Evolutionary conservation across 2,797 vertebrate genomes (phyloP), one percentile per base, ranked within the genome.

Genomic region (Spea hammondii): DNA sequence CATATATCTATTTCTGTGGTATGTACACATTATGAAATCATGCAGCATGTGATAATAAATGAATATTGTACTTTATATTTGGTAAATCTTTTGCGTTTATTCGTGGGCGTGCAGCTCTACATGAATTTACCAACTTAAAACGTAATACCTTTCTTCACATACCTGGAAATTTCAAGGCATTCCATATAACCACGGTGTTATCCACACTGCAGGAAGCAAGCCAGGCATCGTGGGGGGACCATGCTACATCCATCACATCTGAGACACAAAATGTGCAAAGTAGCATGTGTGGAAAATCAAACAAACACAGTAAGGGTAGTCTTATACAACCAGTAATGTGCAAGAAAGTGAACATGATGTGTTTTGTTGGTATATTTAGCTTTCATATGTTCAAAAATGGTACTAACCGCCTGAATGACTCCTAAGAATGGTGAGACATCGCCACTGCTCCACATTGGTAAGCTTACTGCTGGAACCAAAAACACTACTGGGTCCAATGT

Each of bases 181-280:
- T 99, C 98, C 98, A 99, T 88, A 99, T 98, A 84, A 99, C 96
- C 3, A 99, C 95, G 62, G 98, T 99, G 89, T 99, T 99, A 88
- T 99, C 98, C 59, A 99, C 96, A 57, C 98, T 99, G 90, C 98
- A 99, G 55, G 98, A 98, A 6, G 98, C 97, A 72, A 99, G 87
- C 98, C 97, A 99, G 74, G 96, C 92, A 4, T 99, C 98, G 1
- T 98, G 97, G 4, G 98, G 98, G 75, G 98, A 99, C 98, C 98
- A 99, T 0, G 98, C 95, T 17, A 99, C 96, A 17, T 99, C 98
- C 98, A 99, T 99, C 78, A 99, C 97, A 87, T 99, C 98, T 99
- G 83, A 62, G 83, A 77, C 17, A 67, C 12, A 78, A 82, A 78
- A 11, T 4, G 44, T 13, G 45, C 11, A 64, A 49, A 53, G 45